These are phyloP conservation scores for Raphicerus campestris DNA, from an alignment of 2,113 vertebrate species.

Conservation along the genomic window DNA sequence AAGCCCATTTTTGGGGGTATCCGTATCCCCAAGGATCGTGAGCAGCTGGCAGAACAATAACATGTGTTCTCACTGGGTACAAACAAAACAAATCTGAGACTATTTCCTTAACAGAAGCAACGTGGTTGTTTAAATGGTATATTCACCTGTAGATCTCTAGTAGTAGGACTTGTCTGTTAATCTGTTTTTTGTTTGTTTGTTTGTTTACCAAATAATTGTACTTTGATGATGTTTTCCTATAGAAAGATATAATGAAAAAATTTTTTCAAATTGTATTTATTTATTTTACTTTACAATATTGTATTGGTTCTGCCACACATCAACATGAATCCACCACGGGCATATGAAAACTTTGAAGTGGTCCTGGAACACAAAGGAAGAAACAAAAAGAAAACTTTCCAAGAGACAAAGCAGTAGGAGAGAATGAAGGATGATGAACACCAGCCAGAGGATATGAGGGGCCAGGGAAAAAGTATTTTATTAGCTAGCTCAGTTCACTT, in stretches of 20 bases:
- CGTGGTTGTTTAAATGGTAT: not conserved
- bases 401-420: constrained; percentile 40
- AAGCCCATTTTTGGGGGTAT: not conserved
- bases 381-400: constrained; percentile 20
- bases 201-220: constrained; percentile 22
- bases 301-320: too few species aligned
- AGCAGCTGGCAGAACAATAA: not conserved
- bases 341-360: not conserved
- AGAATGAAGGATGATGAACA: not conserved
- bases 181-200: not conserved
- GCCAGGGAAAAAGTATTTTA: constrained; percentile 30
- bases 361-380: not conserved
- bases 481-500: constrained; percentile 25
- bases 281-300: too few species aligned
- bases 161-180: not conserved
- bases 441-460: not conserved
- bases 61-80: not conserved
- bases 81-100: not conserved
- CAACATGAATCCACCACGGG: too few species aligned
- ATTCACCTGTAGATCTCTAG: not conserved
- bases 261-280: not conserved
- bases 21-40: not conserved
- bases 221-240: not conserved
- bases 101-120: not conserved
- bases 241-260: constrained; percentile 24